Evolutionary conservation across 2,113 vertebrate genomes (phyloP), one percentile per base, ranked within the genome.

Genomic region (Psittacula cyanocephala): DNA sequence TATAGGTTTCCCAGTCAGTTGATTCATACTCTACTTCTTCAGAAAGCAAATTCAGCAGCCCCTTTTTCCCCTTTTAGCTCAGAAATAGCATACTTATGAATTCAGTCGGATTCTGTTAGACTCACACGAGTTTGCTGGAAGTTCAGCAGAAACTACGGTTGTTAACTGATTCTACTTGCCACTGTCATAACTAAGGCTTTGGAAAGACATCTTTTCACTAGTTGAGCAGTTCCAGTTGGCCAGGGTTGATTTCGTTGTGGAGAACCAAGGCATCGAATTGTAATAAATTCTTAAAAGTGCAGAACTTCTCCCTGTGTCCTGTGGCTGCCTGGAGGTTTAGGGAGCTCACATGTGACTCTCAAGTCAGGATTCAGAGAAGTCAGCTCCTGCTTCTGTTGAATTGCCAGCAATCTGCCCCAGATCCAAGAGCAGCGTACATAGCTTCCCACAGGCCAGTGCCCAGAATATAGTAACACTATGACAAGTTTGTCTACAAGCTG

Each of bases 11-110:
- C n/a, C 25, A 16, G 37, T 71, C 37, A 68, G 78, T 84, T 81
- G 47, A 37, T 62, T 67, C 11, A n/a, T 53, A 50, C 29, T 88
- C 82, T 16, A 29, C 52, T 79, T 50, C 17, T 70, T 82, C 28
- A 44, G 55, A 63, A 78, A 71, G 35, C n/a, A 84, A 71, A 75
- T 59, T 74, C 50, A 77, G 25, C 41, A 75, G 8, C 25, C 15
- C 15, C 10, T 3, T 63, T 68, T 28, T 9, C 4, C 2, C 7
- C 9, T 28, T 0, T 0, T 41, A 62, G 33, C 19, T 91, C 49
- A 89, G 62, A 88, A 81, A 39, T 18, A 24, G 8, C 4, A 1
- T 9, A 17, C 18, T 91, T 72, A 27, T 50, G 63, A 72, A 62
- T 55, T 53, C 25, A 71, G 0, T 20, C 28, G 59, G 50, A 46